Evolutionary conservation across 2,888 invertebrate genomes (phyloP).

Genomic region (Antheraea assamensis): DNA sequence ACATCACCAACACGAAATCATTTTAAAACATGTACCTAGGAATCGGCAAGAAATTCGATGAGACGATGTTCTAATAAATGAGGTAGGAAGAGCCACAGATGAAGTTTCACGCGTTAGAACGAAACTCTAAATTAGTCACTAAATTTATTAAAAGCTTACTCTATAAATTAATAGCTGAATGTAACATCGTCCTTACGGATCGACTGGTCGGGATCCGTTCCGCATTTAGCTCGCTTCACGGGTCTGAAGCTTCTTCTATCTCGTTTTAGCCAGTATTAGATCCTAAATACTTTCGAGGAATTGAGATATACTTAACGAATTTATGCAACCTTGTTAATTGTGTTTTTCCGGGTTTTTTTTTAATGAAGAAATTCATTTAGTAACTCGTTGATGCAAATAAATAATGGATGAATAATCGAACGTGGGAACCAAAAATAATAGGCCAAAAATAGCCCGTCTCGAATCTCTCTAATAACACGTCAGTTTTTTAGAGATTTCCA

Average conservation of each 20-base stretch:
- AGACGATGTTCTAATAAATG: too few relatives aligned
- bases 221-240: slow-evolving; percentile 32
- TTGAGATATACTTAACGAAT: neutral
- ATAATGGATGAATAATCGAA: too few relatives aligned
- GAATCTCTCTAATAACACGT: too few relatives aligned
- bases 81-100: too few relatives aligned
- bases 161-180: slow-evolving; percentile 26
- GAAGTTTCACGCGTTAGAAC: neutral
- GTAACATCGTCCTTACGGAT: slow-evolving; percentile 28
- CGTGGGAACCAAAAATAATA: too few relatives aligned
- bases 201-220: slow-evolving; percentile 31
- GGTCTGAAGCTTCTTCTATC: slow-evolving; percentile 28
- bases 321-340: slow-evolving; percentile 2
- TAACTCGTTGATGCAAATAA: too few relatives aligned
- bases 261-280: slow-evolving; percentile 24
- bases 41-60: too few relatives aligned
- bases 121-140: neutral
- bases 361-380: neutral
- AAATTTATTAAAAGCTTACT: slow-evolving; percentile 16
- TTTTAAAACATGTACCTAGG: too few relatives aligned
- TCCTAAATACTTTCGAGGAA: slow-evolving; percentile 14
- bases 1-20: too few relatives aligned
- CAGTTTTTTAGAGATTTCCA: too few relatives aligned
- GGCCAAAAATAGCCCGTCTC: too few relatives aligned
- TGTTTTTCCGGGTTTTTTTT: neutral